Evolutionary conservation across 2,797 vertebrate genomes (phyloP).

Genomic region (Lagodon rhomboides): DNA sequence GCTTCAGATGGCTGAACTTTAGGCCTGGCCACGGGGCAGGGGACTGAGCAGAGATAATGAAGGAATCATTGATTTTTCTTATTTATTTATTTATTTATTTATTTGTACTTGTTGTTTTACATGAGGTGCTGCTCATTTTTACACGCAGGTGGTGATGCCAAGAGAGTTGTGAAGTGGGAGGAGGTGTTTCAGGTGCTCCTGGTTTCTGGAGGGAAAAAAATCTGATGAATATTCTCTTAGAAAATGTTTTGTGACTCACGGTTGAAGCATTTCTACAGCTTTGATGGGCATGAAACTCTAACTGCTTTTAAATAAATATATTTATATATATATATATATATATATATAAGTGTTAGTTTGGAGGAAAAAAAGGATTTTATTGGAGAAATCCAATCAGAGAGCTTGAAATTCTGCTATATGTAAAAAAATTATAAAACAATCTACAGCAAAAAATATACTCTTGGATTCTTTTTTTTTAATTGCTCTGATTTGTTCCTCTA

Average conservation of each 20-base stretch:
- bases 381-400: background rate
- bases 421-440: no score
- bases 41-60: slow-evolving; percentile 31
- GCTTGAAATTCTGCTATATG: background rate
- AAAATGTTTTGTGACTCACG: background rate
- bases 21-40: slow-evolving; percentile 32
- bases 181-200: background rate
- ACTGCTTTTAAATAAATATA: background rate
- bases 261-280: background rate
- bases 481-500: background rate
- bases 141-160: slow-evolving; percentile 1
- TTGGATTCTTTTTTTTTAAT: no score
- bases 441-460: no score
- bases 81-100: background rate
- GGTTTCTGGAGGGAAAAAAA: background rate
- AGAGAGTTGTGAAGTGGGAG: slow-evolving; percentile 1
- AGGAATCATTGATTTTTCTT: slow-evolving; percentile 14
- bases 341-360: no score
- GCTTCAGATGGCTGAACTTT: slow-evolving; percentile 47
- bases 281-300: background rate
- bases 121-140: slow-evolving; percentile 6
- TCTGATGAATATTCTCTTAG: background rate
- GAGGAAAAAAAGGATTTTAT: background rate
- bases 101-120: background rate
- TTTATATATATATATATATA: no score